These are phyloP conservation scores for Falco peregrinus DNA, from an alignment of 2,797 vertebrate genomes.

Conservation along the genomic window DNA sequence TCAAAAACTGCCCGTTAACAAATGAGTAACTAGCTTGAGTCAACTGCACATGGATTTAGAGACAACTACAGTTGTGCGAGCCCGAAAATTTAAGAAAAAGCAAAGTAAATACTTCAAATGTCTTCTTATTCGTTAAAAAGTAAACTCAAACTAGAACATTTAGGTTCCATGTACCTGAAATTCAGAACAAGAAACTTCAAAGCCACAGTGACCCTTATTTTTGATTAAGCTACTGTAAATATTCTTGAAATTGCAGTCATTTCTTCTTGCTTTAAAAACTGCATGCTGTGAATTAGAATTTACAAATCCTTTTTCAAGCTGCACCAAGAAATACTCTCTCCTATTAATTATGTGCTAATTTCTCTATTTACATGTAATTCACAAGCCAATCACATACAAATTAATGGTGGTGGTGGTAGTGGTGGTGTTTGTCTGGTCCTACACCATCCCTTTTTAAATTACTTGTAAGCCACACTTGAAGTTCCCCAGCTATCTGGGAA, in stretches of 20 bases:
- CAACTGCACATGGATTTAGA: background rate
- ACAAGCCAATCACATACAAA: background rate
- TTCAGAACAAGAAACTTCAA: background rate
- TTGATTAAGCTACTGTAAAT: background rate
- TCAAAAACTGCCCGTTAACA: background rate
- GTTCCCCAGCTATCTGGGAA: background rate
- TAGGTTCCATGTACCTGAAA: background rate
- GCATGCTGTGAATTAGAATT: background rate
- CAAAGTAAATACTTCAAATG: background rate
- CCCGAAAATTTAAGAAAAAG: background rate
- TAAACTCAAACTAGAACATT: background rate
- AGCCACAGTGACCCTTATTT: background rate
- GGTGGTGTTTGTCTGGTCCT: background rate
- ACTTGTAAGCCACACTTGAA: background rate
- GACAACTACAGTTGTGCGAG: background rate
- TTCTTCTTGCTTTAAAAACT: background rate
- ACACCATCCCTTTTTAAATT: background rate
- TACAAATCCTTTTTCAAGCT: background rate
- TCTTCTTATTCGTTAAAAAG: background rate
- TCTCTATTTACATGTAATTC: background rate
- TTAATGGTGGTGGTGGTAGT: no score
- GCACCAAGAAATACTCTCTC: background rate
- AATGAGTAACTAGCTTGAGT: background rate
- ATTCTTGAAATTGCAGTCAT: background rate
- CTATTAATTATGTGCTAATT: background rate